Conservation (phyloP, 2,797 vertebrate species). For the Distichodus sexfasciatus region DNA sequence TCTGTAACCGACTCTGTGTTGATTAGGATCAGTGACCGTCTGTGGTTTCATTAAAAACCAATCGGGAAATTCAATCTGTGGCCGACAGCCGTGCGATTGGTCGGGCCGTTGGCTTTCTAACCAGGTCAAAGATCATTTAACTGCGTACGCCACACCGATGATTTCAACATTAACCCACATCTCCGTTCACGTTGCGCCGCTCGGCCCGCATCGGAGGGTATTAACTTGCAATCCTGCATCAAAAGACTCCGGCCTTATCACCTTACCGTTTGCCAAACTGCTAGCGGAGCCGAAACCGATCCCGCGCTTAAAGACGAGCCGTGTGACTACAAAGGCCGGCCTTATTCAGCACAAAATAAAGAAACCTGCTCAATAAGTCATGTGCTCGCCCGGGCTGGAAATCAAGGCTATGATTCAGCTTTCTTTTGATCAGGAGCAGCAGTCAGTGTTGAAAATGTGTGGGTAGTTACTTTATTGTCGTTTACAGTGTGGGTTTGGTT, state of each 20-base stretch:
- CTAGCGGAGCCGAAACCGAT: slow-evolving; percentile 28
- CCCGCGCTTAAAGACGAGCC: slow-evolving; percentile 19
- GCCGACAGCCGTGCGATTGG: slow-evolving; percentile 12
- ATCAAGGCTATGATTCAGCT: slow-evolving; percentile 22
- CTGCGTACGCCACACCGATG: slow-evolving; percentile 1
- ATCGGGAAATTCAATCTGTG: slow-evolving; percentile 39
- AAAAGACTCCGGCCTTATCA: slow-evolving; percentile 5
- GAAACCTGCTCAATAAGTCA: slow-evolving; percentile 45
- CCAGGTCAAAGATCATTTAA: slow-evolving; percentile 43
- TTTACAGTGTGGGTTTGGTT: not conserved
- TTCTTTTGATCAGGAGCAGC: slow-evolving; percentile 23
- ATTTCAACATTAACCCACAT: slow-evolving; percentile 39
- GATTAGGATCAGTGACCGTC: slow-evolving; percentile 39
- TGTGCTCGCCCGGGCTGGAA: slow-evolving; percentile 13
- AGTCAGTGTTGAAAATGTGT: slow-evolving; percentile 13
- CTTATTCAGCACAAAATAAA: slow-evolving; percentile 42
- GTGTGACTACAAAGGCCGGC: slow-evolving; percentile 32
- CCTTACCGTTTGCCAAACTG: slow-evolving; percentile 17
- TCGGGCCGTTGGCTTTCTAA: slow-evolving; percentile 15
- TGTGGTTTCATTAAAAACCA: slow-evolving; percentile 50
- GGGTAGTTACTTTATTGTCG: not conserved
- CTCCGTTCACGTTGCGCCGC: slow-evolving; percentile 23
- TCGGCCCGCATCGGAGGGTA: slow-evolving; percentile 13
- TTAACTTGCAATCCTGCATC: slow-evolving; percentile 37
- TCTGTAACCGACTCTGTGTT: slow-evolving; percentile 36